These are phyloP conservation scores for Cinara cedri DNA, from an alignment of 2,888 invertebrate species.

Conservation along the genomic window DNA sequence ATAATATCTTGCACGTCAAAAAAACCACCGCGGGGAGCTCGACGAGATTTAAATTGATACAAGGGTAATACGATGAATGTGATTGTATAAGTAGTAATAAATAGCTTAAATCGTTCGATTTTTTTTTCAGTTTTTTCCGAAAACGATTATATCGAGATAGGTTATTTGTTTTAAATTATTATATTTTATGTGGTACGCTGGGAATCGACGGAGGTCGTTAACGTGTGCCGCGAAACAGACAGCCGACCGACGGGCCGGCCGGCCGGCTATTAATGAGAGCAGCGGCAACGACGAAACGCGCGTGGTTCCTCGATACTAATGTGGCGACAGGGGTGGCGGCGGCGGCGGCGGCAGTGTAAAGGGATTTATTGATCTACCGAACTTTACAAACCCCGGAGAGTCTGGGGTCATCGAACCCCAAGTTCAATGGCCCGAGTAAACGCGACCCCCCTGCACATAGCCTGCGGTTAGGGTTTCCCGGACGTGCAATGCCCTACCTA, in stretches of 20 bases:
- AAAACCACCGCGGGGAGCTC: no score
- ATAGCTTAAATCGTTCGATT: no score
- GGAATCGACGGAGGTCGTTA: background rate
- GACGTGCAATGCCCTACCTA: no score
- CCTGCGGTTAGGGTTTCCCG: background rate
- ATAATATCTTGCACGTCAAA: no score
- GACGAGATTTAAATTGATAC: no score
- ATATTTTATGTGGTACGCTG: no score
- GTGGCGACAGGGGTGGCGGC: background rate
- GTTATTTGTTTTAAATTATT: no score
- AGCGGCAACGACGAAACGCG: constrained; percentile 19
- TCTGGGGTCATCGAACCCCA: constrained; percentile 50
- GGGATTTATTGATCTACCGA: constrained; percentile 52
- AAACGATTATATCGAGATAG: no score
- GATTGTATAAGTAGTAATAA: no score
- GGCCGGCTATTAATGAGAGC: constrained; percentile 27
- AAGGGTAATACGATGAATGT: no score
- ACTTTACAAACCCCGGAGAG: constrained; percentile 43
- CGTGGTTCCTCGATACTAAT: constrained; percentile 1
- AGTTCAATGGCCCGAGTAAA: constrained; percentile 24
- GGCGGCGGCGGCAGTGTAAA: background rate
- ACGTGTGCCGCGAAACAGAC: background rate
- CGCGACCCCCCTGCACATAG: background rate
- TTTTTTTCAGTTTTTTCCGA: no score
- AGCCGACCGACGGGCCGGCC: constrained; percentile 47